Percentiles rank a stretch among this genome's conserved stretches.
phyloP scores from a whole-genome alignment of 2,113 vertebrate species.

The Mesoclemmys tuberculata region DNA sequence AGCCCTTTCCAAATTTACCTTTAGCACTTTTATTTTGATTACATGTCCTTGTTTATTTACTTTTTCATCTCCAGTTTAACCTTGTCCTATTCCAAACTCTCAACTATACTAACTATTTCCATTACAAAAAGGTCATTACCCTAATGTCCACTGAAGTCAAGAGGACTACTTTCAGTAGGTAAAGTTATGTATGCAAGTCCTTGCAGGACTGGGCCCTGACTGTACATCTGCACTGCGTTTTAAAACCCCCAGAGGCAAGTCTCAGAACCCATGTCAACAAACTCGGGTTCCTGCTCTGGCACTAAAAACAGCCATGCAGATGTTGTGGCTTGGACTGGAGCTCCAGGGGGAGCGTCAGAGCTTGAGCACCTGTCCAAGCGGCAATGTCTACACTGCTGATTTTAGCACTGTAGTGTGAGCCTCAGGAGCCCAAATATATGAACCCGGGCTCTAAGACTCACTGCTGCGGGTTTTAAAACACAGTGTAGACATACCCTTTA shows the following conservation, averaged over 20 bases:
- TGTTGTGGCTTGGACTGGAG: not conserved
- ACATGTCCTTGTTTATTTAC: fast-evolving
- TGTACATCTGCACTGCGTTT: not conserved
- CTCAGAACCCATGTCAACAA: not conserved
- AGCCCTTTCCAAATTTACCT: not conserved
- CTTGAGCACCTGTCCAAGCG: not conserved
- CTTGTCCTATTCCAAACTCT: not conserved
- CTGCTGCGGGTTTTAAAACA: not conserved
- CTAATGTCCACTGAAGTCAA: not conserved
- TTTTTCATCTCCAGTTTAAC: not conserved
- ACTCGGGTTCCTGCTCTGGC: not conserved
- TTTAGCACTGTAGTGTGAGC: not conserved
- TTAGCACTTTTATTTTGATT: not conserved
- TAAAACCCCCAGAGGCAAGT: not conserved
- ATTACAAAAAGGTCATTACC: not conserved
- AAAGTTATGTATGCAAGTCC: not conserved
- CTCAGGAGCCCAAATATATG: not conserved
- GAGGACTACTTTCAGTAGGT: not conserved
- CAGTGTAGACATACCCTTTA: not conserved
- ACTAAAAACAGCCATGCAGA: not conserved
- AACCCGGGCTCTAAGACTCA: not conserved
- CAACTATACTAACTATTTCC: not conserved
- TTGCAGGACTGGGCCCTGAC: not conserved
- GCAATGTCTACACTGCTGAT: not conserved
- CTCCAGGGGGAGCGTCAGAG: not conserved